phyloP scores from a whole-genome alignment of 2,888 invertebrate genomes.

The Orchestes rusci region DNA sequence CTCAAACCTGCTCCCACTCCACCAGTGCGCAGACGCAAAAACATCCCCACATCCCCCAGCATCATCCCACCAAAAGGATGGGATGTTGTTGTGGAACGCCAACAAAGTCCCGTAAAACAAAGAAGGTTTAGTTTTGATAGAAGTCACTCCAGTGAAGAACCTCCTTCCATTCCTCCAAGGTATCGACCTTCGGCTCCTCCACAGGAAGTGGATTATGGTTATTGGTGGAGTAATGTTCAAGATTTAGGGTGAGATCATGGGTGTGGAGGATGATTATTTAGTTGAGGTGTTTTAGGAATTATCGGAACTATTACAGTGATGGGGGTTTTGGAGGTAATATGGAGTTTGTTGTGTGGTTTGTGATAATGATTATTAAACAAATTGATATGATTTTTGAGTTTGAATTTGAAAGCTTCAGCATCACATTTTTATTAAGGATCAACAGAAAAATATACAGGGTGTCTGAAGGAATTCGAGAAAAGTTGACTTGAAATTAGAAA shows the following conservation, averaged over 20 bases:
- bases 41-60: conserved; percentile 27
- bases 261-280: not conserved
- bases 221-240: conserved; percentile 26
- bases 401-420: too few species aligned
- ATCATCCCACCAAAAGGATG: conserved; percentile 34
- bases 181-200: conserved; percentile 40
- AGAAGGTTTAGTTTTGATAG: conserved; percentile 26
- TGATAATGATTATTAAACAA: too few species aligned
- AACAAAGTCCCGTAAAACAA: conserved; percentile 20
- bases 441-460: too few species aligned
- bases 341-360: too few species aligned
- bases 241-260: too few species aligned
- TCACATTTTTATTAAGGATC: too few species aligned
- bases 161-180: conserved; percentile 27
- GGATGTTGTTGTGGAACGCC: conserved; percentile 40
- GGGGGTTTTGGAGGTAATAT: conserved; percentile 1
- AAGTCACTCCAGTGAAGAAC: conserved; percentile 4
- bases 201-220: conserved; percentile 30
- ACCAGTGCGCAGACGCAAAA: conserved; percentile 34
- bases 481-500: too few species aligned
- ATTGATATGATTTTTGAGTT: too few species aligned
- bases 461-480: too few species aligned
- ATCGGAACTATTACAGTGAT: conserved; percentile 3
- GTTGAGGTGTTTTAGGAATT: not conserved
- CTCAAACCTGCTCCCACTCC: conserved; percentile 41